Evolutionary conservation across 2,797 vertebrate genomes (phyloP).

Genomic region (Scomberomorus guttatus): DNA sequence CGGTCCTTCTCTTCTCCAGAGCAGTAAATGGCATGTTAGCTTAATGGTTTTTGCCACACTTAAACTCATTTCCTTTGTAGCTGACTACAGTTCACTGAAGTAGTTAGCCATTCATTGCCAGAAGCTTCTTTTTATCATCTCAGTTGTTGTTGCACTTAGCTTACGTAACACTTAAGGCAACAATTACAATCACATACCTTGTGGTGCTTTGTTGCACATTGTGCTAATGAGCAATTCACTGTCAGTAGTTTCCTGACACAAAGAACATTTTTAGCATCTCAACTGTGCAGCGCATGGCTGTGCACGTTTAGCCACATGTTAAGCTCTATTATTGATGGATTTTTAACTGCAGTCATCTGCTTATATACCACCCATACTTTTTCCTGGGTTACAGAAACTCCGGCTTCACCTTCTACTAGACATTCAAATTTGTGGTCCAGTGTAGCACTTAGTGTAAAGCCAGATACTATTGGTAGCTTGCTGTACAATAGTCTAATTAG

Average conservation of each 20-base stretch:
- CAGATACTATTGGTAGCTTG: constrained; percentile 42
- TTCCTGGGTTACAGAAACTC: constrained; percentile 29
- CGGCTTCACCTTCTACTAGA: constrained; percentile 2
- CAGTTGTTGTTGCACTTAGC: constrained; percentile 56
- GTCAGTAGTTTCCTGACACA: constrained; percentile 46
- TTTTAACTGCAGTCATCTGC: constrained; percentile 46
- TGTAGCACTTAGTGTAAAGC: constrained; percentile 53
- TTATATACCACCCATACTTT: constrained; percentile 2
- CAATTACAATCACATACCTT: constrained; percentile 65
- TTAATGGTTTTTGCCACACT: constrained; percentile 52
- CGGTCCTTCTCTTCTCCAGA: constrained; percentile 21
- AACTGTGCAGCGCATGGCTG: constrained; percentile 1
- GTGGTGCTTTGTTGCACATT: constrained; percentile 60
- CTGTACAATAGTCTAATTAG: constrained; percentile 65
- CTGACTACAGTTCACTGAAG: constrained; percentile 44
- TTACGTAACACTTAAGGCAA: constrained; percentile 61
- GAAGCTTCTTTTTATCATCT: constrained; percentile 67
- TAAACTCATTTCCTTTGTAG: constrained; percentile 64
- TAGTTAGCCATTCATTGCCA: constrained; percentile 57
- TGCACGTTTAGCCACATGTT: too few relatives aligned
- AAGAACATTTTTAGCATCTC: constrained; percentile 34
- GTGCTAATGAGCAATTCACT: constrained; percentile 69
- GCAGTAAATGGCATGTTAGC: constrained; percentile 53
- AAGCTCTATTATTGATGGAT: background rate
- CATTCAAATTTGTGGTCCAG: constrained; percentile 35